phyloP scores from a whole-genome alignment of 1,140 invertebrate genomes.

The Notospermus geniculatus region DNA sequence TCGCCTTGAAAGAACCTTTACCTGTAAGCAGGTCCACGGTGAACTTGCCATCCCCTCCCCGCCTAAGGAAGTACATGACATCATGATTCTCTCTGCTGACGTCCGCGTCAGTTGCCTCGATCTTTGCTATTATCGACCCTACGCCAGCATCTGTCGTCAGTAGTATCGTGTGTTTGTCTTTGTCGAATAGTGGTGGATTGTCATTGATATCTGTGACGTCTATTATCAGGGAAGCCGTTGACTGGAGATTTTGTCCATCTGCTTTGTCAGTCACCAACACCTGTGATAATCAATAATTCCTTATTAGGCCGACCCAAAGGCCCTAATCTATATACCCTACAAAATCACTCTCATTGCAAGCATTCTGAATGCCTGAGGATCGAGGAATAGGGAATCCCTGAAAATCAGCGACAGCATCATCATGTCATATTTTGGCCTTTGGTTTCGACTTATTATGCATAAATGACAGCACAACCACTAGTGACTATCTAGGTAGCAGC shows the following conservation, averaged over 20 bases:
- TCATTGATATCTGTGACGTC: slow-evolving; percentile 22
- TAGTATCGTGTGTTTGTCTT: slow-evolving; percentile 3
- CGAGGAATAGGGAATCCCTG: too few species aligned
- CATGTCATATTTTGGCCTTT: too few species aligned
- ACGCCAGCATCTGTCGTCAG: background rate
- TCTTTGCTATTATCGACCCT: slow-evolving; percentile 7
- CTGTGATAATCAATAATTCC: too few species aligned
- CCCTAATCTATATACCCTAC: too few species aligned
- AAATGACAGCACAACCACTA: too few species aligned
- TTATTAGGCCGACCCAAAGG: too few species aligned
- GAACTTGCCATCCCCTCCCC: slow-evolving; percentile 23
- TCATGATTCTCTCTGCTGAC: slow-evolving; percentile 8
- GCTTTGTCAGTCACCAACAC: slow-evolving; percentile 14
- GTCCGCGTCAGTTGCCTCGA: slow-evolving; percentile 17
- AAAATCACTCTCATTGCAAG: too few species aligned
- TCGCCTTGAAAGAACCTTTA: too few species aligned
- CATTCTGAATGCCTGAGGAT: too few species aligned
- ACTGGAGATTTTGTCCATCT: slow-evolving; percentile 7
- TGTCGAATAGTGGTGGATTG: slow-evolving; percentile 16
- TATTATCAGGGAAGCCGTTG: slow-evolving; percentile 12
- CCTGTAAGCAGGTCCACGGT: slow-evolving; percentile 14
- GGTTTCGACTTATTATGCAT: too few species aligned
- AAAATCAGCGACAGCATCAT: too few species aligned
- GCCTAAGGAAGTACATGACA: slow-evolving; percentile 18
- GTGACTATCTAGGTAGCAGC: too few species aligned